Base-by-base conservation (phyloP, 2,113 vertebrate species). In the Empidonax traillii region DNA sequence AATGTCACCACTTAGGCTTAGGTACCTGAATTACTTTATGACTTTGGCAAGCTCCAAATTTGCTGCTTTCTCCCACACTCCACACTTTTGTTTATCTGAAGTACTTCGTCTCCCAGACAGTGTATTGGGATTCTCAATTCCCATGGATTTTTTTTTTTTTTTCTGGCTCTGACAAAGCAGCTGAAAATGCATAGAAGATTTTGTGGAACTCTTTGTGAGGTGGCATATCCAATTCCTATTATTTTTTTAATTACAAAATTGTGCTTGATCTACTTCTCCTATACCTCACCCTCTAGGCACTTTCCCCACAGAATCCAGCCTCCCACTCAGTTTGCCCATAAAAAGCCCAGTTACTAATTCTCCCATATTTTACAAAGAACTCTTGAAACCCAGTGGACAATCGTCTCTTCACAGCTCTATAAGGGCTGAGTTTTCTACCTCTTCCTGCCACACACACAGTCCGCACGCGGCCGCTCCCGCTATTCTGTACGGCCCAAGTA, bases 381-480 rank as follows among this genome's bases (percentile, higher is more conserved):
- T 66, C 72, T 20, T 52, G 44, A 61, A 30, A 44, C 52, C 9
- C 20, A 66, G 5, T 1, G 6, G 41, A 25, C 22, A 21, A 41
- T 15, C 11, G 31, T 8, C 19, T 44, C 39, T 28, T n/a, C 53
- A 25, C 18, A 75, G 8, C 7, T 59, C 27, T 28, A 0, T 3
- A 37, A n/a, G 22, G n/a, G 51, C 12, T 73, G 51, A 23, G 18
- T 27, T 52, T 53, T 28, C 31, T 35, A 8, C 5, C 1, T 72
- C 16, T 56, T n/a, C 68, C 52, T 39, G 43, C 17, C 44, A 31
- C 28, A 28, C 1, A 5, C 14, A 18, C 16, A 20, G 12, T 8
- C 27, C 6, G 5, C 35, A 14, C 25, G 0, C 2, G 12, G 58
- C 59, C 1, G 5, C 20, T 73, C 62, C 53, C 0, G 1, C 52